These are phyloP conservation scores for Pipistrellus pygmaeus DNA, from an alignment of 2,797 vertebrate species.

Conservation along the genomic window DNA sequence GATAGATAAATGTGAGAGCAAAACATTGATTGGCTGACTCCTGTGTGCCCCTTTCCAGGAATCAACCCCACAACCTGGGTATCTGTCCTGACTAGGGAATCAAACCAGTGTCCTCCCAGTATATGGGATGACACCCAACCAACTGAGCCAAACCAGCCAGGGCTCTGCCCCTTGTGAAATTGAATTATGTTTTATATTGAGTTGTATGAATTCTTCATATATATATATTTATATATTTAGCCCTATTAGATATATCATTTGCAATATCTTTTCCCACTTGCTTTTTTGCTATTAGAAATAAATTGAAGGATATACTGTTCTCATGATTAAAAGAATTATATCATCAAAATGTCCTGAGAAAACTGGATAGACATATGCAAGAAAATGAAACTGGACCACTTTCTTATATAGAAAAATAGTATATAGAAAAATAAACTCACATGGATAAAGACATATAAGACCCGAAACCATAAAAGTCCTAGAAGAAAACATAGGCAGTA, in stretches of 20 bases:
- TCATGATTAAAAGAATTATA: not conserved
- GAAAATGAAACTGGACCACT: not conserved
- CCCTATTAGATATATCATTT: not conserved
- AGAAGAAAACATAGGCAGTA: not conserved
- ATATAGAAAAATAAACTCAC: not conserved
- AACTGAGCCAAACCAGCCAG: not conserved
- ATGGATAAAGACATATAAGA: not conserved
- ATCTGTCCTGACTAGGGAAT: not conserved
- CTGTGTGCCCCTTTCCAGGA: not conserved
- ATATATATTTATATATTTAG: not conserved
- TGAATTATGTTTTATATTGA: not conserved
- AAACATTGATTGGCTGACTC: not conserved
- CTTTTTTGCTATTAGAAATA: not conserved
- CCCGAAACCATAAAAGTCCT: not conserved
- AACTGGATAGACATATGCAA: not conserved
- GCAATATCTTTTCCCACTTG: not conserved
- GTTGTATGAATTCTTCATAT: not conserved
- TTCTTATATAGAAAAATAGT: not conserved
- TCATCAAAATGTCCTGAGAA: not conserved
- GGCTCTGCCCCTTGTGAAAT: not conserved
- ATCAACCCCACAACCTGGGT: not conserved
- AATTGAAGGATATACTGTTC: not conserved
- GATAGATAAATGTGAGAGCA: not conserved
- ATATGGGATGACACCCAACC: not conserved
- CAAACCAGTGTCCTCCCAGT: not conserved